Percentiles rank a stretch among this genome's conserved stretches.
phyloP scores from a whole-genome alignment of 2,888 invertebrate species.

The Polymixis lichenea region DNA sequence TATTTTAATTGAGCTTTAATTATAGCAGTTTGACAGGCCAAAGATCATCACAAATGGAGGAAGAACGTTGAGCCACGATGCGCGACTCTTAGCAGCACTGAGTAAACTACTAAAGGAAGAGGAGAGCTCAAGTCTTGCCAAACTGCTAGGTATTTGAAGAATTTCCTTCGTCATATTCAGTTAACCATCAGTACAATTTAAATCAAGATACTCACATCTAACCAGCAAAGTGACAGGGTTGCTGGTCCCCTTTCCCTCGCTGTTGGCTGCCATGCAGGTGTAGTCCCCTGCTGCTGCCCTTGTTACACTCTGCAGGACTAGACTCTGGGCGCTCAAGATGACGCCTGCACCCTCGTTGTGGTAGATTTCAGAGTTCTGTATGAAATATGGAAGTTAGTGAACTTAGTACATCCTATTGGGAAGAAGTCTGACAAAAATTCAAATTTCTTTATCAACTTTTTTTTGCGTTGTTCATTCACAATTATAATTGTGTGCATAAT shows the following conservation, averaged over 20 bases:
- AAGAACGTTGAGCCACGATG: background rate
- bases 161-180: background rate
- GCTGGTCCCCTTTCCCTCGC: constrained; percentile 95
- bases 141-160: background rate
- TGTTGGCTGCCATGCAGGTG: constrained; percentile 96
- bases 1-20: background rate
- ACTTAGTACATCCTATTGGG: background rate
- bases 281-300: constrained; percentile 96
- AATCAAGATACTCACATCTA: constrained; percentile 91
- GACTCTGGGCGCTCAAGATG: constrained; percentile 96
- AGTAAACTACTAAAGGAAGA: background rate
- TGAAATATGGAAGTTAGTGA: background rate
- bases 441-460: background rate
- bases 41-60: background rate
- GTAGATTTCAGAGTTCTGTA: constrained; percentile 94
- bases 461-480: background rate
- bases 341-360: constrained; percentile 95
- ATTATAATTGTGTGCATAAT: no score
- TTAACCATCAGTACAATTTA: background rate
- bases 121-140: background rate
- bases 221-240: constrained; percentile 93
- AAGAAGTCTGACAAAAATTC: background rate
- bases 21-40: background rate
- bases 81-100: background rate
- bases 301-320: constrained; percentile 96